These are phyloP conservation scores for Ennomos fuscantarius DNA, from an alignment of 2,888 invertebrate genomes.

Conservation along the genomic window DNA sequence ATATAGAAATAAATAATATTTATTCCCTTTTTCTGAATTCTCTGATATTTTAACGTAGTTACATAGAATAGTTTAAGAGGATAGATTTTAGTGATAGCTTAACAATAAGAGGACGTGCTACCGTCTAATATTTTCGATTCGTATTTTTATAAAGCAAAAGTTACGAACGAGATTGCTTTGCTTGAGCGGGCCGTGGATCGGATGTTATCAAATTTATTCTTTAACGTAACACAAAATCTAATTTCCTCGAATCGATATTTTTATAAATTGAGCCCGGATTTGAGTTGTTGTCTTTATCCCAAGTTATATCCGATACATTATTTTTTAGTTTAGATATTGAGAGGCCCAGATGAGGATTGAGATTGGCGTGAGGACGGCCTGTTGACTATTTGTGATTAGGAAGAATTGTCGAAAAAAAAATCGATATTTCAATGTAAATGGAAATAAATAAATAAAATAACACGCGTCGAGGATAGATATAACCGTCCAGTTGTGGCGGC, in stretches of 20 bases:
- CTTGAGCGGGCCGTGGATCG: constrained; percentile 79
- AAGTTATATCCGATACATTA: constrained; percentile 42
- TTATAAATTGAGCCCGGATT: constrained; percentile 23
- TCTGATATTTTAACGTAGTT: constrained; percentile 84
- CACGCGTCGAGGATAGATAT: constrained; percentile 76
- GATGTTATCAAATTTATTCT: constrained; percentile 48
- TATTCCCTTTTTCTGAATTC: constrained; percentile 83
- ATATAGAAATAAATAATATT: constrained; percentile 81
- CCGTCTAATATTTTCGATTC: constrained; percentile 84
- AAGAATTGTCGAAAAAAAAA: constrained; percentile 17
- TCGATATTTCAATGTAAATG: constrained; percentile 30
- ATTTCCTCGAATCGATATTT: constrained; percentile 38
- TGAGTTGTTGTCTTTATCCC: constrained; percentile 28
- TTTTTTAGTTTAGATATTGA: constrained; percentile 56
- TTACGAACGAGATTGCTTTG: constrained; percentile 83
- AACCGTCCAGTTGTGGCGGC: constrained; percentile 83
- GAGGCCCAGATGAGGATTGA: constrained; percentile 68
- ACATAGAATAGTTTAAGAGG: constrained; percentile 73
- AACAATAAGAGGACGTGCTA: constrained; percentile 78
- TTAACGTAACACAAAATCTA: constrained; percentile 43
- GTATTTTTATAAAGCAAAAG: constrained; percentile 85
- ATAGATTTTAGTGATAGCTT: constrained; percentile 81
- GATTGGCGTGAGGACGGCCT: constrained; percentile 51
- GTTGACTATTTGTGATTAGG: constrained; percentile 22
- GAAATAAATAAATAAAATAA: constrained; percentile 51